Evolutionary conservation across 2,113 vertebrate genomes (phyloP).

Genomic region (Aplodontia rufa): DNA sequence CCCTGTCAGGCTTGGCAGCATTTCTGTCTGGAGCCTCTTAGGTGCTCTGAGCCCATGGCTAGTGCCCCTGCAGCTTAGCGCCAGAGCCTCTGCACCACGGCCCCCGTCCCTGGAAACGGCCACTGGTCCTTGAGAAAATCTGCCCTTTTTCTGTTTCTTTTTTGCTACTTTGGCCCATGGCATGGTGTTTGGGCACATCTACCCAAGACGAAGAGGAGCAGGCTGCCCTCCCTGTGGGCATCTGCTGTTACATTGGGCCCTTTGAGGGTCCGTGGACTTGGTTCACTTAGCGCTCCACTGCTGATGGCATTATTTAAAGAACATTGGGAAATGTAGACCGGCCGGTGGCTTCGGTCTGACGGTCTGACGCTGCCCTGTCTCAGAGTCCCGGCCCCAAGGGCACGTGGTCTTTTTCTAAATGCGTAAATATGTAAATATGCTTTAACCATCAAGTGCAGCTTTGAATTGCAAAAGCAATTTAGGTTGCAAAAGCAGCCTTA

Average conservation of each 20-base stretch:
- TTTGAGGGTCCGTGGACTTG: rapidly evolving
- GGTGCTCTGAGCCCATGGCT: rapidly evolving
- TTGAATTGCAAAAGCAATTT: background rate
- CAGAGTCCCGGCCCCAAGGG: too few relatives aligned
- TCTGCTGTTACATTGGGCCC: rapidly evolving
- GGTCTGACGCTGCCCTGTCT: too few relatives aligned
- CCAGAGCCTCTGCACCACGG: background rate
- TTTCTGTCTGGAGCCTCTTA: too few relatives aligned
- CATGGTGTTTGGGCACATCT: background rate
- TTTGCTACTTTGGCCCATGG: background rate
- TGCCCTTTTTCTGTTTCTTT: background rate
- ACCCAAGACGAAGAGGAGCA: background rate
- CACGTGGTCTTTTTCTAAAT: background rate
- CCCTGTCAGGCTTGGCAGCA: background rate
- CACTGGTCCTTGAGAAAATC: background rate
- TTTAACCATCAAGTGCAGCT: too few relatives aligned
- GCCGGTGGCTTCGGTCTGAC: background rate
- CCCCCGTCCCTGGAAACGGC: too few relatives aligned
- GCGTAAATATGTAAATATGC: too few relatives aligned
- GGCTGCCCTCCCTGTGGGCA: rapidly evolving
- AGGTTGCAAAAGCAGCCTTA: too few relatives aligned
- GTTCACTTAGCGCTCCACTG: too few relatives aligned
- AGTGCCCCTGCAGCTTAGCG: too few relatives aligned
- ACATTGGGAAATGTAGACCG: background rate
- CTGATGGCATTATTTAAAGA: too few relatives aligned